Conservation (phyloP, 2,113 vertebrate genomes). For the Aptenodytes forsteri region DNA sequence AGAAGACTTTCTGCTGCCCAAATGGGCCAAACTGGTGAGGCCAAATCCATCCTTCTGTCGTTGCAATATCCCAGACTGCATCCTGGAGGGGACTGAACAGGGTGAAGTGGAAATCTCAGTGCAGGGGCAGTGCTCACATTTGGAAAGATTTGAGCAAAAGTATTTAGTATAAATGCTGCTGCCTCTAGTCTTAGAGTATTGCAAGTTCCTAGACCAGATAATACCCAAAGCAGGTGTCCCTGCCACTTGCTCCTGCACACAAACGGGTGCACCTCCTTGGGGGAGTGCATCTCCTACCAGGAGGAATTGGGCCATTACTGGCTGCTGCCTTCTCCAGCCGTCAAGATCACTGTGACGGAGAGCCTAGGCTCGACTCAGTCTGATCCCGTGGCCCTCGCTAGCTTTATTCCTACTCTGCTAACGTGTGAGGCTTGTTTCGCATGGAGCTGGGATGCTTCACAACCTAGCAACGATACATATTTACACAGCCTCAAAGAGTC, state of each 20-base stretch:
- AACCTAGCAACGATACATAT: neutral
- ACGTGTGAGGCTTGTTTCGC: rapidly evolving
- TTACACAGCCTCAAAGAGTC: neutral
- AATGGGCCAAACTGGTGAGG: neutral
- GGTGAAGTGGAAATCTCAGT: neutral
- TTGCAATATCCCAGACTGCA: neutral
- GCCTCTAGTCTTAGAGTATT: neutral
- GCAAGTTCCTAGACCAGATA: neutral
- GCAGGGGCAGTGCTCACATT: rapidly evolving
- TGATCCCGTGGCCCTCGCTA: neutral
- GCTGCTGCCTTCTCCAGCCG: neutral
- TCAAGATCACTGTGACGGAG: neutral
- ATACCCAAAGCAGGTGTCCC: neutral
- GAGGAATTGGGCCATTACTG: rapidly evolving
- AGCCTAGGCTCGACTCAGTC: neutral
- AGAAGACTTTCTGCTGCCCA: neutral
- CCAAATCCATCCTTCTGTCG: neutral
- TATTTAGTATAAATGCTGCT: neutral
- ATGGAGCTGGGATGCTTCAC: neutral
- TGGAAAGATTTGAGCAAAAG: neutral
- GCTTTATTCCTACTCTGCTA: neutral
- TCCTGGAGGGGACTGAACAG: neutral
- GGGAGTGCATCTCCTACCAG: neutral
- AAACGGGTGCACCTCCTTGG: neutral
- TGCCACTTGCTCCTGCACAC: neutral